Evolutionary conservation across 2,888 invertebrate species (phyloP).

Genomic region (Sinhomidia bicolor): DNA sequence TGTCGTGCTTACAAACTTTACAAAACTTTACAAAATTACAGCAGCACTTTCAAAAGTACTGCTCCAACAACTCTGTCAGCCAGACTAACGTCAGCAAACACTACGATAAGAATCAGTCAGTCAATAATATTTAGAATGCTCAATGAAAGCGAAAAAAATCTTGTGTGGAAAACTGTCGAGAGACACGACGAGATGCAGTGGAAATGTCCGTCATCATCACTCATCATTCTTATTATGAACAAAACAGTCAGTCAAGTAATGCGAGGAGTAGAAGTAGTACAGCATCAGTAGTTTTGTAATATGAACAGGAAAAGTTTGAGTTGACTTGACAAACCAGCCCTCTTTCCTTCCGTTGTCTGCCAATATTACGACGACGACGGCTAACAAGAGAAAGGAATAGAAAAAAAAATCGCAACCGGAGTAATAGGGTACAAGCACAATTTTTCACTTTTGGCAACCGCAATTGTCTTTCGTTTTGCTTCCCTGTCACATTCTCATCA

Average conservation of each 20-base stretch:
- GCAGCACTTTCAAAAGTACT: neutral
- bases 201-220: constrained; percentile 48
- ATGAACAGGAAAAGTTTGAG: neutral
- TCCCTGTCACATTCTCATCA: constrained; percentile 35
- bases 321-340: constrained; percentile 26
- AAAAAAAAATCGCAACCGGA: neutral
- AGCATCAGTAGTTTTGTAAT: too few relatives aligned
- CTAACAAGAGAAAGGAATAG: neutral
- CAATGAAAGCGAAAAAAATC: neutral
- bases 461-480: constrained; percentile 18
- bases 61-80: neutral
- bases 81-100: neutral
- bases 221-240: neutral
- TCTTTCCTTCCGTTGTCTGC: neutral
- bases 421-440: neutral
- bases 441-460: constrained; percentile 36
- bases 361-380: too few relatives aligned
- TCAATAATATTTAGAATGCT: neutral
- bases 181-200: neutral
- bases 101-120: constrained; percentile 20
- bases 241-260: neutral
- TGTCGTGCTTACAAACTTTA: too few relatives aligned
- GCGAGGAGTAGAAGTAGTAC: too few relatives aligned
- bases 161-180: neutral
- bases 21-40: constrained; percentile 47